A percentile compares a stretch with the other conserved stretches of the same genome.
Evolutionary conservation across 2,797 vertebrate species (phyloP).

Genomic region (Sorex maritimensis): DNA sequence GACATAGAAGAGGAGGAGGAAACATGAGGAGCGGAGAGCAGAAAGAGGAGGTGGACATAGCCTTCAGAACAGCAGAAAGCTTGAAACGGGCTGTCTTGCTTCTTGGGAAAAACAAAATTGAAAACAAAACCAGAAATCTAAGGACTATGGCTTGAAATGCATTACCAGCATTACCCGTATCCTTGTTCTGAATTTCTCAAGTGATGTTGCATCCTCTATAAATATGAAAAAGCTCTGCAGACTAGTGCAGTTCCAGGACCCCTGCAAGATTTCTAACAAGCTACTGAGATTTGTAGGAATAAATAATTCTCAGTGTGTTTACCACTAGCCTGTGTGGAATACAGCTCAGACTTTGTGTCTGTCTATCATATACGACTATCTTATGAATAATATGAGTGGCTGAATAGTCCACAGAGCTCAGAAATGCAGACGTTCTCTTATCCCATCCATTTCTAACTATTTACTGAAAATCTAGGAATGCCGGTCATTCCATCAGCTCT

Average conservation of each 20-base stretch:
- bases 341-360: background rate
- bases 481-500: background rate
- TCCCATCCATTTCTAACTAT: background rate
- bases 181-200: background rate
- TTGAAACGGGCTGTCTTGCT: background rate
- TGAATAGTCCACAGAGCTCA: background rate
- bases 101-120: background rate
- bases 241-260: background rate
- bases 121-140: background rate
- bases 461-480: background rate
- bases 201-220: too few relatives aligned
- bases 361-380: constrained; percentile 23
- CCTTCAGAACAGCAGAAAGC: background rate
- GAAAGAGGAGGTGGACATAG: background rate
- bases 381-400: constrained; percentile 10
- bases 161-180: background rate
- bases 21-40: constrained; percentile 4
- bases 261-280: background rate
- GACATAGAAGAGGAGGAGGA: constrained; percentile 59
- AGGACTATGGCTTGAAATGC: background rate
- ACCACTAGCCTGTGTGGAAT: background rate
- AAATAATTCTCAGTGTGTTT: background rate
- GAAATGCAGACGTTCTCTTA: constrained; percentile 6
- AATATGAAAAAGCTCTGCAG: background rate
- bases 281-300: background rate